phyloP scores from a whole-genome alignment of 2,113 vertebrate species.

The Pyrgilauda ruficollis region DNA sequence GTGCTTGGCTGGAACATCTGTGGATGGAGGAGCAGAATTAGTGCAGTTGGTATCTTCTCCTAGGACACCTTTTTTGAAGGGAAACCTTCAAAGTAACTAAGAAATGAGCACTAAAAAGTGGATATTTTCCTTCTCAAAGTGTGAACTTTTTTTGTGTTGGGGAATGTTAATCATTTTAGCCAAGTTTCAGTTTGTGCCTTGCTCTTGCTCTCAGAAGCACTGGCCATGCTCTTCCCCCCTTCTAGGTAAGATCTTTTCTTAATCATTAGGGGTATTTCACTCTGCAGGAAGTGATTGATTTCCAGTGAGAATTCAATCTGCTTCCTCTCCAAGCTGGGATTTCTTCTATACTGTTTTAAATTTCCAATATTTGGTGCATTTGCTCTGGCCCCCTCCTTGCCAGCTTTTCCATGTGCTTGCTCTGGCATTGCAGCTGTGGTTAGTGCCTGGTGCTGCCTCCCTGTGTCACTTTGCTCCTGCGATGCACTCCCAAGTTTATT shows the following conservation, averaged over 20 bases:
- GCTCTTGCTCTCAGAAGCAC: neutral
- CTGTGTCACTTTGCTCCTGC: neutral
- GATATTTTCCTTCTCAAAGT: neutral
- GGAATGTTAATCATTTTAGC: neutral
- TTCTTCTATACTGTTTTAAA: neutral
- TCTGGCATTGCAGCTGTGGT: neutral
- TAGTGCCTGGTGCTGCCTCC: neutral
- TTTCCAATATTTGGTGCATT: rapidly evolving
- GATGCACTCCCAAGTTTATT: neutral
- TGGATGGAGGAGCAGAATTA: neutral
- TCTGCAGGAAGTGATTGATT: neutral
- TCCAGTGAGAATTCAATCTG: neutral
- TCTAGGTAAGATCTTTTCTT: neutral
- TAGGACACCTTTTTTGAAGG: neutral
- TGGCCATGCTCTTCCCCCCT: neutral
- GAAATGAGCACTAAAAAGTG: neutral
- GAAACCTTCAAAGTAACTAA: neutral
- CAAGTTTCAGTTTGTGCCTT: neutral
- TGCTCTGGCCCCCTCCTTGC: neutral
- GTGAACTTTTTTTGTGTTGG: neutral
- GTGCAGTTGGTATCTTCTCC: neutral
- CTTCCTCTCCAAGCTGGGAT: neutral
- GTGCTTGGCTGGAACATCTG: neutral
- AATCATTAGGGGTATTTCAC: neutral
- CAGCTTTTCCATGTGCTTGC: neutral